phyloP scores from a whole-genome alignment of 2,113 vertebrate genomes.

The Ammodramus savannarum region DNA sequence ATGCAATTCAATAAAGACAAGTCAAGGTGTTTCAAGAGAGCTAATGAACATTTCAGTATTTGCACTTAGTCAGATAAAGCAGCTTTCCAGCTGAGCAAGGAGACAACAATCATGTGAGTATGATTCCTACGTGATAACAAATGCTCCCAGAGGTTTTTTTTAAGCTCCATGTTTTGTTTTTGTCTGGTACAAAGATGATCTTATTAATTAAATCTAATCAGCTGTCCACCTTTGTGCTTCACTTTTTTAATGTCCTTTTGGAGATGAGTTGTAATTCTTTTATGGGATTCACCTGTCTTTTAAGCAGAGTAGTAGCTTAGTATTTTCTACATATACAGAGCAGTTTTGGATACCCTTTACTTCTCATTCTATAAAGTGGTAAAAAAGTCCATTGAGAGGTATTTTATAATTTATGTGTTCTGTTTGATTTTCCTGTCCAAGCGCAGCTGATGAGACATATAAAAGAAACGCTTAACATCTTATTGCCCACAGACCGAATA shows the following conservation, averaged over 20 bases:
- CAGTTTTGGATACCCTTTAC: neutral
- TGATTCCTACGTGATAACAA: neutral
- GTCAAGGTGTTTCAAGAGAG: constrained; percentile 34
- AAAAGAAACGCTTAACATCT: neutral
- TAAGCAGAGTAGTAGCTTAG: neutral
- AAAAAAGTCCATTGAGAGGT: neutral
- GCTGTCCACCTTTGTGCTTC: neutral
- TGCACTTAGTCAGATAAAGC: constrained; percentile 42
- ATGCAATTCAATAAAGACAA: constrained; percentile 57
- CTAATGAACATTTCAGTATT: constrained; percentile 43
- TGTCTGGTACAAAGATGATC: neutral
- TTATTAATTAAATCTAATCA: neutral
- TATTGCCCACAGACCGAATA: neutral
- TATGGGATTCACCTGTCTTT: neutral
- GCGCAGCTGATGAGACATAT: neutral
- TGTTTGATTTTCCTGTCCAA: neutral
- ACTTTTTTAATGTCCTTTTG: neutral
- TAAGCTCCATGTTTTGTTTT: neutral
- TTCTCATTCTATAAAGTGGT: neutral
- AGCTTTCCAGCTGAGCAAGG: constrained; percentile 11
- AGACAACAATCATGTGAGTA: neutral
- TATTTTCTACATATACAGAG: neutral
- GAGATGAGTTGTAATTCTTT: neutral
- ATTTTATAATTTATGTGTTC: neutral
- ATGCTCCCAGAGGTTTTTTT: neutral